A percentile compares a stretch with the other conserved stretches of the same genome.
Evolutionary conservation across 2,797 vertebrate species (phyloP).

Genomic region (Australoheros facetus): DNA sequence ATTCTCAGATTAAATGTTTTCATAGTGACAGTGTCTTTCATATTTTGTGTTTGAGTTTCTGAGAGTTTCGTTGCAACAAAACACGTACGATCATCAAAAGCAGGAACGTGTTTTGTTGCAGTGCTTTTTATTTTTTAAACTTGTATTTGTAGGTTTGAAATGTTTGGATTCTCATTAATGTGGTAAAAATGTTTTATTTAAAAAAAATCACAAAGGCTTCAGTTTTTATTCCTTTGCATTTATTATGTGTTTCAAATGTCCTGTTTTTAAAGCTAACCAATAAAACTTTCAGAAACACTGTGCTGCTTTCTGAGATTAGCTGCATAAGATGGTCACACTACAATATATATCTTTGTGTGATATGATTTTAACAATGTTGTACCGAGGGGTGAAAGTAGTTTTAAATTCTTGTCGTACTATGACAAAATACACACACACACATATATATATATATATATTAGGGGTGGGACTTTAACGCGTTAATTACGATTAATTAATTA

Average conservation of each 20-base stretch:
- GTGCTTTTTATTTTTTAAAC: neutral
- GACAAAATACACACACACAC: no score
- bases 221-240: neutral
- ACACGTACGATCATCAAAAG: constrained; percentile 9
- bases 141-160: neutral
- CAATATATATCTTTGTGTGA: neutral
- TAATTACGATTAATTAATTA: no score
- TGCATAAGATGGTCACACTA: neutral
- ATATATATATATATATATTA: no score
- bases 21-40: constrained; percentile 20
- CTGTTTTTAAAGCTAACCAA: neutral
- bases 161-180: neutral
- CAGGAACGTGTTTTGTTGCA: neutral
- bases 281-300: neutral
- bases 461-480: no score
- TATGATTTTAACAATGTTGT: neutral
- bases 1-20: constrained; percentile 8
- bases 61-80: neutral
- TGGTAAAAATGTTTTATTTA: neutral
- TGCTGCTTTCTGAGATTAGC: neutral
- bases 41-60: neutral
- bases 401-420: no score
- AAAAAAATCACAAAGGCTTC: constrained; percentile 8
- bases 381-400: no score
- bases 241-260: neutral